Evolutionary conservation across 2,113 vertebrate genomes (phyloP).

Genomic region (Steatornis caripensis): DNA sequence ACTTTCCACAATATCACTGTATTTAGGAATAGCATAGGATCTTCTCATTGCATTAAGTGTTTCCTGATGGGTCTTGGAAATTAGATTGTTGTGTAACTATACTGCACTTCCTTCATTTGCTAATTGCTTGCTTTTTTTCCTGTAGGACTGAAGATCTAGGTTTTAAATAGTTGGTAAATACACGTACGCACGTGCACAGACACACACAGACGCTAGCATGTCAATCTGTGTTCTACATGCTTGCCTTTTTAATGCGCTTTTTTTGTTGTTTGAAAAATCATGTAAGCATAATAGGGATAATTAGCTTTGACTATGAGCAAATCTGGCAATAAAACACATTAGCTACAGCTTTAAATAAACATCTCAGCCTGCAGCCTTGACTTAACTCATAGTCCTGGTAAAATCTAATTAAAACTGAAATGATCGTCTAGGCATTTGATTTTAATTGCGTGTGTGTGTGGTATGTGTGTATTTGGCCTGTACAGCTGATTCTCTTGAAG

Average conservation of each 20-base stretch:
- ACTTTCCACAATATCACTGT: not conserved
- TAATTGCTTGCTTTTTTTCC: not conserved
- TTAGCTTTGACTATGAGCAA: conserved; percentile 67
- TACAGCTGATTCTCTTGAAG: not conserved
- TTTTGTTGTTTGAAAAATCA: conserved; percentile 34
- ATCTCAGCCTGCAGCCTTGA: conserved; percentile 49
- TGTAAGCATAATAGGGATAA: conserved; percentile 63
- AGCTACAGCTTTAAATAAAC: conserved; percentile 66
- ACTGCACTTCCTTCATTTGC: not conserved
- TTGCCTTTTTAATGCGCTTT: not conserved
- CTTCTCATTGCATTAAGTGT: not conserved
- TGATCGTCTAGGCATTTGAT: conserved; percentile 42
- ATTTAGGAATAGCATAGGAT: not conserved
- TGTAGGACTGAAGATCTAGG: not conserved
- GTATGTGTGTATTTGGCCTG: not conserved
- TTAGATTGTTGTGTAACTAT: conserved; percentile 3
- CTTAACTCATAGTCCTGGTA: conserved; percentile 43
- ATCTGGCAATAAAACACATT: conserved; percentile 67
- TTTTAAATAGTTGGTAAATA: not conserved
- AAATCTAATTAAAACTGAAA: conserved; percentile 68
- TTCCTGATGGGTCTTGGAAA: not conserved
- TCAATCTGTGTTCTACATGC: not conserved
- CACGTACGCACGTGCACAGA: not conserved
- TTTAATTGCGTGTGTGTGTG: not conserved
- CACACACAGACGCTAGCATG: not conserved